Conservation (phyloP, 2,113 vertebrate species). For the Ictalurus punctatus region DNA sequence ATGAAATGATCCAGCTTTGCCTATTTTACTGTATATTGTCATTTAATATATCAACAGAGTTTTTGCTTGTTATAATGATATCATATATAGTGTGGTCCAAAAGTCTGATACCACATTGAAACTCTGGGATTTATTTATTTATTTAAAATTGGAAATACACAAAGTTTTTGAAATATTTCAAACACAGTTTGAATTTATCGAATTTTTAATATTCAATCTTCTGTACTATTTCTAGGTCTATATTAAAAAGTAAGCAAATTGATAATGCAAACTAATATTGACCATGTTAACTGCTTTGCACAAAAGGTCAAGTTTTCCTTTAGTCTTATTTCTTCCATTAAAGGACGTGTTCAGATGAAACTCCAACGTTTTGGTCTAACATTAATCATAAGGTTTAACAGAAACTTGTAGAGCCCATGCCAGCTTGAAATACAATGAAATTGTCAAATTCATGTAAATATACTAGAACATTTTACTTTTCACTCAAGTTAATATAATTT, state of each 20-base stretch:
- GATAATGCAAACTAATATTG: background rate
- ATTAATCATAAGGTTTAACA: background rate
- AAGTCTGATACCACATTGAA: background rate
- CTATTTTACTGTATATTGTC: background rate
- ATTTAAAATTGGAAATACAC: too few relatives aligned
- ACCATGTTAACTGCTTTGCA: background rate
- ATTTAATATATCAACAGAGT: constrained; percentile 10
- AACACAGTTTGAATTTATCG: background rate
- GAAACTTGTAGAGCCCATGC: background rate
- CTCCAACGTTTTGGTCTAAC: background rate
- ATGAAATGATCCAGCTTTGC: constrained; percentile 34
- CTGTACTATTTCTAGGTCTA: background rate
- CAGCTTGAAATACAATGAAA: background rate
- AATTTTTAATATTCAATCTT: background rate
- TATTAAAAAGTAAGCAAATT: background rate
- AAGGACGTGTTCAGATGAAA: background rate
- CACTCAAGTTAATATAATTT: background rate
- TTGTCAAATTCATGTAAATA: background rate
- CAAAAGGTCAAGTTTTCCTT: background rate
- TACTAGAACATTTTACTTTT: background rate
- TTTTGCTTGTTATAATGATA: background rate
- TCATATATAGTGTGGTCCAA: background rate
- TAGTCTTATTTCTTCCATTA: background rate
- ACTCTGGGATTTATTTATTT: too few relatives aligned
- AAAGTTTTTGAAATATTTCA: background rate